Evolutionary conservation across 2,113 vertebrate species (phyloP), one percentile per base, ranked within the genome.

Genomic region (Corythornis cristatus): DNA sequence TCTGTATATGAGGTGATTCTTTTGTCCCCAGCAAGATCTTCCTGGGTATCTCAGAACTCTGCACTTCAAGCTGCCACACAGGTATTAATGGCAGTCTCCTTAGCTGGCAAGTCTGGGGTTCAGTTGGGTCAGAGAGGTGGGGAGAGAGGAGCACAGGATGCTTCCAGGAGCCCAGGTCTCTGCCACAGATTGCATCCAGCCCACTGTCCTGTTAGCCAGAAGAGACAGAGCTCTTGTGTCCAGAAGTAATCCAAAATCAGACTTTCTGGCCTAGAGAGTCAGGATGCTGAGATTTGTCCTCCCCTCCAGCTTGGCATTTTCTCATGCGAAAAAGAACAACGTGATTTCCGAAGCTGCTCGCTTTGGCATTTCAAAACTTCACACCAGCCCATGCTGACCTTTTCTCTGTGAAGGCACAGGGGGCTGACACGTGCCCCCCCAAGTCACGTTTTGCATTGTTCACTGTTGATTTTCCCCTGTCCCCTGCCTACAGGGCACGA

Each of bases 391-490:
- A 4, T 35, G 35, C 45, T 91, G 92, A 45, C 75, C 76, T 93
- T 68, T 77, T 68, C 79, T 79, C n/a, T 81, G 37, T 0, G 0
- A 40, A 73, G 65, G 60, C 81, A 78, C 3, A 37, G 3, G 35
- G 51, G 51, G 25, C 40, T 0, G 5, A 57, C 83, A 90, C 7
- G 22, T 81, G 79, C 17, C 1, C 20, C 37, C 42, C 20, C 17
- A 2, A 58, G 83, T 81, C 90, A 90, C 33, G 12, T 67, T 88
- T 71, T 3, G 5, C 43, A 84, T 90, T 95, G 90, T 90, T 90
- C 3, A 2, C 58, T 61, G 28, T 33, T 76, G 74, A 46, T 65
- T 58, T 28, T 16, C 57, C 46, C 37, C 57, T 1, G 0, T 54
- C 21, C 64, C 10, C 0, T 65, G 72, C 89, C 77, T 5, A 68